A percentile compares a stretch with the other conserved stretches of the same genome.
Evolutionary conservation across 2,113 vertebrate genomes (phyloP).

Genomic region (cat (Felis catus)): DNA sequence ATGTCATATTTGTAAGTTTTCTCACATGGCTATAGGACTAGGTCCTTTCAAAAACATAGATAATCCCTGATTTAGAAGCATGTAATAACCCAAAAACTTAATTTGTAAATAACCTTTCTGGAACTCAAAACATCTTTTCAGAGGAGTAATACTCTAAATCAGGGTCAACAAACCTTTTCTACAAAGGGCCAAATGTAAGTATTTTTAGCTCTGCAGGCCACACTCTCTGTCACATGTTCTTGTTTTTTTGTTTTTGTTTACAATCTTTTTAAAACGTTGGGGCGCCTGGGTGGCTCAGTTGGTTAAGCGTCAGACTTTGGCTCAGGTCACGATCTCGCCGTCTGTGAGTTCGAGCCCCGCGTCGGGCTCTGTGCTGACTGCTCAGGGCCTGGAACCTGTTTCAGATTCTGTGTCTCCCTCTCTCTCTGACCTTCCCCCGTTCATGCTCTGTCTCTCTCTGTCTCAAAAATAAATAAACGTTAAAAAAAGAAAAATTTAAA

Average conservation of each 20-base stretch:
- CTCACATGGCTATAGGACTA: background rate
- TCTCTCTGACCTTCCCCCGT: no score
- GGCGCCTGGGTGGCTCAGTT: no score
- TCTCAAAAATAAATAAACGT: no score
- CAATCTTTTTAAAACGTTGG: background rate
- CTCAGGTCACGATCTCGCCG: no score
- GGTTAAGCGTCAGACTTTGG: no score
- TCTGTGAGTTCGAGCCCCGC: no score
- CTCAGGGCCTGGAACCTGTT: no score
- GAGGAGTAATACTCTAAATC: background rate
- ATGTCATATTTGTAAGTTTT: background rate
- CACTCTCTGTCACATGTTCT: background rate
- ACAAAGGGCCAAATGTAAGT: background rate
- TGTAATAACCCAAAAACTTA: background rate
- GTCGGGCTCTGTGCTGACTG: no score
- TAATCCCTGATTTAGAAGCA: background rate
- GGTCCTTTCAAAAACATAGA: slow-evolving; percentile 3
- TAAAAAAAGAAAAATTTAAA: background rate
- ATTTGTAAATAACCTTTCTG: slow-evolving; percentile 27
- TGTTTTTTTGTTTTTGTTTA: background rate
- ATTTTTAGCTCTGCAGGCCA: background rate
- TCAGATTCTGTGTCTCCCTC: no score
- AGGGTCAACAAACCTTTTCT: background rate
- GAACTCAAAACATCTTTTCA: background rate
- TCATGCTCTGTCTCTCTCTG: no score